These are phyloP conservation scores for Charanyca ferruginea DNA, from an alignment of 2,888 invertebrate species.

Conservation along the genomic window DNA sequence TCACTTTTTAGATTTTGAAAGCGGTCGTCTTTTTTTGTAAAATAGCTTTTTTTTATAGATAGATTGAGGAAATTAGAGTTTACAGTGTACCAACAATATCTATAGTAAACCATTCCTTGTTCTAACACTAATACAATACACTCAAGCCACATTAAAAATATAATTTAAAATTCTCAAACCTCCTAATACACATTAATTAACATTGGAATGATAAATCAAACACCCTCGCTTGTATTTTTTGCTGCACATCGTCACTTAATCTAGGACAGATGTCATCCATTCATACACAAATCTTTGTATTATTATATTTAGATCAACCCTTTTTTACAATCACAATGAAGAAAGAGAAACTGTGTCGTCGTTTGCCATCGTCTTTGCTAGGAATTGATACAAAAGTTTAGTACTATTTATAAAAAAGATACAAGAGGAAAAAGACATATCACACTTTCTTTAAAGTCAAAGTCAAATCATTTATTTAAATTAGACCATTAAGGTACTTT, in stretches of 20 bases:
- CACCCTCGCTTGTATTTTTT: conserved; percentile 75
- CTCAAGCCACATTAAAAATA: background rate
- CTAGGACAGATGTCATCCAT: conserved; percentile 82
- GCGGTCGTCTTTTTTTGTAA: too few relatives aligned
- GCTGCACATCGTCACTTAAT: conserved; percentile 79
- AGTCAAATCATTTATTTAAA: too few relatives aligned
- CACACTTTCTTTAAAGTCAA: too few relatives aligned
- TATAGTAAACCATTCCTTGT: too few relatives aligned
- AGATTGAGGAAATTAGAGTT: too few relatives aligned
- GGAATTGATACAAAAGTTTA: conserved; percentile 20
- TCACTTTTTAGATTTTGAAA: too few relatives aligned
- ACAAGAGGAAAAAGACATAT: background rate
- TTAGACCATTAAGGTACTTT: too few relatives aligned
- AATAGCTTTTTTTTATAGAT: too few relatives aligned
- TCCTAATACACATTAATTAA: conserved; percentile 37
- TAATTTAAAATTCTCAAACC: conserved; percentile 12
- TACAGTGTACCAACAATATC: too few relatives aligned
- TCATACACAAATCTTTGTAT: conserved; percentile 82
- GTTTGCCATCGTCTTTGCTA: conserved; percentile 57
- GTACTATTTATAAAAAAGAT: background rate
- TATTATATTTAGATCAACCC: conserved; percentile 86
- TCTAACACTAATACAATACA: background rate
- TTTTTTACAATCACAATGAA: conserved; percentile 67
- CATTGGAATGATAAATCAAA: conserved; percentile 70
- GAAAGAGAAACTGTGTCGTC: conserved; percentile 47